These are phyloP conservation scores for Corella eumyota DNA, from an alignment of 23 tunicate genomes.

Conservation along the genomic window DNA sequence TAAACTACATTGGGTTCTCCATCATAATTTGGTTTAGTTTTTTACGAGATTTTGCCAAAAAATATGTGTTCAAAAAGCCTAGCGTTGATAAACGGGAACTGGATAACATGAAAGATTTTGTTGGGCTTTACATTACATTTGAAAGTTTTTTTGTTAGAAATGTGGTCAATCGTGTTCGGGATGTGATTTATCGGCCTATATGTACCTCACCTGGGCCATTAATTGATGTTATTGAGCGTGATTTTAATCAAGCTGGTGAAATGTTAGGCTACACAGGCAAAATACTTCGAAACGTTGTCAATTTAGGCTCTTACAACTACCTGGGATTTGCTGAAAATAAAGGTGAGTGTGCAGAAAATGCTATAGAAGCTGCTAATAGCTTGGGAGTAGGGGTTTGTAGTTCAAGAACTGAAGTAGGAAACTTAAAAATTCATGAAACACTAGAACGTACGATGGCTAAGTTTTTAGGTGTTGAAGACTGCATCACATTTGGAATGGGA, in stretches of 20 bases:
- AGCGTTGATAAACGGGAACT: constrained; percentile 8
- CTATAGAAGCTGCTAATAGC: neutral
- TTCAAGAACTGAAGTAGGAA: constrained; percentile 7
- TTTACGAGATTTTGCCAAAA: constrained; percentile 30
- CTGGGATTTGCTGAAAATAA: constrained; percentile 5
- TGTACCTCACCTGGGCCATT: neutral
- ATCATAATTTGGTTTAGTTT: constrained; percentile 28
- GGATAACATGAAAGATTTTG: constrained; percentile 2
- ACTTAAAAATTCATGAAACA: constrained; percentile 7
- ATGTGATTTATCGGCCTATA: constrained; percentile 1
- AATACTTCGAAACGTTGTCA: neutral
- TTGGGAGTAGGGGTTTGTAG: constrained; percentile 3
- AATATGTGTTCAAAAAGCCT: constrained; percentile 10
- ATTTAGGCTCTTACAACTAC: constrained; percentile 4
- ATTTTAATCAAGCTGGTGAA: neutral
- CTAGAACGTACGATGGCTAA: constrained; percentile 11
- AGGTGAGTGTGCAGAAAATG: constrained; percentile 1
- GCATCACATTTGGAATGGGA: constrained; percentile 21
- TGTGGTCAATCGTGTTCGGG: neutral
- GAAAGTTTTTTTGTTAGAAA: constrained; percentile 2
- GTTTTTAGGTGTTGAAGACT: constrained; percentile 17
- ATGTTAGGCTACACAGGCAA: constrained; percentile 3
- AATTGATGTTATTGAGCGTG: neutral
- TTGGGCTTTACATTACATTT: constrained; percentile 1
- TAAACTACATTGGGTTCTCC: constrained; percentile 30